Evolutionary conservation across 2,797 vertebrate species (phyloP).

Genomic region (Tinamus major): DNA sequence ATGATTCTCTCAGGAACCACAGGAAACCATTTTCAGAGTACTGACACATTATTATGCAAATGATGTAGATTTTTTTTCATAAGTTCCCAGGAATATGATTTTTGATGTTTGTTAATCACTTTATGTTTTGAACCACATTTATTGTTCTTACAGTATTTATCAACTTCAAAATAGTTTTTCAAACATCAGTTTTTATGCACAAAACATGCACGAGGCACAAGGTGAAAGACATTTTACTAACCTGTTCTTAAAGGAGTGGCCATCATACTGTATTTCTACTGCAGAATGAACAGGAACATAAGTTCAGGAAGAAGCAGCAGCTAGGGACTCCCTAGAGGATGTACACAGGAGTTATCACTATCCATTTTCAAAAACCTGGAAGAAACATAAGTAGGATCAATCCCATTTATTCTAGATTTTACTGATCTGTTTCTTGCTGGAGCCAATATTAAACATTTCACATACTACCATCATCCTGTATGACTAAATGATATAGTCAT

Average conservation of each 20-base stretch:
- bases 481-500: background rate
- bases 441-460: background rate
- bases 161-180: background rate
- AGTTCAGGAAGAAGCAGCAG: background rate
- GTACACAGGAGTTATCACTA: background rate
- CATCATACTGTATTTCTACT: too few relatives aligned
- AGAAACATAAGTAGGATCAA: background rate
- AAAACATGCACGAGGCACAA: background rate
- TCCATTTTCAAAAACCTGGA: too few relatives aligned
- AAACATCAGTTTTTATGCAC: background rate
- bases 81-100: background rate
- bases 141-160: background rate
- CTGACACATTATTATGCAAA: background rate
- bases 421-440: background rate
- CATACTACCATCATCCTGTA: background rate
- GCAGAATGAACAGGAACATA: too few relatives aligned
- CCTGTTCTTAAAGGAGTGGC: background rate
- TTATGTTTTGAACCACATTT: background rate
- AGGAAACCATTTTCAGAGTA: background rate
- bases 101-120: background rate
- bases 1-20: background rate
- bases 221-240: background rate
- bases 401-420: background rate
- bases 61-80: background rate
- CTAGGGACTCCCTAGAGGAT: background rate